Percentiles rank a stretch among this genome's conserved stretches.
Conservation (phyloP, 2,113 vertebrate genomes). For the Bagarius yarrelli region DNA sequence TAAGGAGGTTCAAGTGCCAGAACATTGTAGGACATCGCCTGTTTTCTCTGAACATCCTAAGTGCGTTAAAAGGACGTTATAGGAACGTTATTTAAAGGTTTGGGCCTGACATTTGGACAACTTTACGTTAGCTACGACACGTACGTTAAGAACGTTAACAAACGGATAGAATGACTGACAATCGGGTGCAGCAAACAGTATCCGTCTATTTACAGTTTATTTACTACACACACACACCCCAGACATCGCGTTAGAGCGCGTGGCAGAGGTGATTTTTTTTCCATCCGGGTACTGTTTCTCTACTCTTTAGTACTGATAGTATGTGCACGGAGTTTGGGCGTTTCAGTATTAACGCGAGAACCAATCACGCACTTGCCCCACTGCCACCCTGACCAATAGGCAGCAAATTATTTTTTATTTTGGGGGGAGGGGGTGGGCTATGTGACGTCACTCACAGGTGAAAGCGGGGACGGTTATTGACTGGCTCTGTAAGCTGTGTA, state of each 20-base stretch:
- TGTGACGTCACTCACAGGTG: slow-evolving; percentile 12
- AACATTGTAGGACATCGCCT: no score
- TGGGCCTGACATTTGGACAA: no score
- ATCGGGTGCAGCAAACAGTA: no score
- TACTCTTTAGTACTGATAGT: background rate
- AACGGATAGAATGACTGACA: no score
- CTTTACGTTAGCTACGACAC: no score
- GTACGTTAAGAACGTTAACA: no score
- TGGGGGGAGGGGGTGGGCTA: background rate
- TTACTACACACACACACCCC: no score
- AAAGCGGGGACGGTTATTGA: background rate
- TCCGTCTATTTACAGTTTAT: no score
- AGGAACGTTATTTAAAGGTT: no score
- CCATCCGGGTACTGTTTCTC: slow-evolving; percentile 9
- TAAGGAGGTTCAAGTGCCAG: no score
- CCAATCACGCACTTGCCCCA: background rate
- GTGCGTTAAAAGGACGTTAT: no score
- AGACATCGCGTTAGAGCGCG: background rate
- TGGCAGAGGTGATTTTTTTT: background rate
- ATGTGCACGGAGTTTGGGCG: background rate
- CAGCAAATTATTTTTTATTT: background rate
- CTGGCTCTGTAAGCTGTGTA: background rate
- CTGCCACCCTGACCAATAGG: background rate
- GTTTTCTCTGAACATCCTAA: no score
- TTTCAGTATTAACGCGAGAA: background rate